Percentiles rank a stretch among this genome's conserved stretches.
phyloP scores from a whole-genome alignment of 2,888 invertebrate genomes.

The Tenthredo distinguenda region DNA sequence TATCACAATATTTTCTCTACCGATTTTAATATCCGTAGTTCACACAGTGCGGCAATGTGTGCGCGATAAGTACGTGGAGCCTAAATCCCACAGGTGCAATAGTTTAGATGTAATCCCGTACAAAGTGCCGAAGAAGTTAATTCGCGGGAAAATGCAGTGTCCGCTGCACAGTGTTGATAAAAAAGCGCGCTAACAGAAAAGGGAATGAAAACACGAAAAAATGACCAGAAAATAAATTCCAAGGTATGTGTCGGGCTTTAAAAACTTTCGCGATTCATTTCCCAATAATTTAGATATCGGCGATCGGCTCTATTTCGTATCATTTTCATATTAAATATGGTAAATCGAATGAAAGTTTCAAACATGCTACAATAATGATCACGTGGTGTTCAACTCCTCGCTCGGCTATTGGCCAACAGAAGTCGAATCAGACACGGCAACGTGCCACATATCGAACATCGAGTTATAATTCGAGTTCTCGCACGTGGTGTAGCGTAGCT shows the following conservation, averaged over 20 bases:
- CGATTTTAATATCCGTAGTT: not conserved
- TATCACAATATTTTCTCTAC: not conserved
- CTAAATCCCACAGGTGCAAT: not conserved
- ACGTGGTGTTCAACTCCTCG: slow-evolving; percentile 6
- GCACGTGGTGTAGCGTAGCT: slow-evolving; percentile 13
- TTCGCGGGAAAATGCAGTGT: not conserved
- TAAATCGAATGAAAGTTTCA: not conserved
- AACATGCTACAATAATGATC: not conserved
- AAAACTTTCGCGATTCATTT: not conserved
- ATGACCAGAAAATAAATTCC: not conserved
- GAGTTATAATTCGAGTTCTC: slow-evolving; percentile 39
- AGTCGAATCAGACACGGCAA: slow-evolving; percentile 59
- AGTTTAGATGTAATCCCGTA: not conserved
- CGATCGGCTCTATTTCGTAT: not conserved
- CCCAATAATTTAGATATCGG: not conserved
- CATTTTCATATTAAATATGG: not conserved
- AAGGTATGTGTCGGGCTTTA: not conserved
- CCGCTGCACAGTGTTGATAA: too few relatives aligned
- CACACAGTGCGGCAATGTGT: not conserved
- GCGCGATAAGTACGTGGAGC: not conserved
- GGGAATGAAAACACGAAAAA: not conserved
- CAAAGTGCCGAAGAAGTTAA: not conserved
- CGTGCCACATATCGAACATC: slow-evolving; percentile 53
- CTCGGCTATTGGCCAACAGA: slow-evolving; percentile 13
- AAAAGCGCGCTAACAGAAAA: not conserved